These are phyloP conservation scores for Mizuhopecten yessoensis DNA, from an alignment of 1,140 invertebrate species.

Conservation along the genomic window DNA sequence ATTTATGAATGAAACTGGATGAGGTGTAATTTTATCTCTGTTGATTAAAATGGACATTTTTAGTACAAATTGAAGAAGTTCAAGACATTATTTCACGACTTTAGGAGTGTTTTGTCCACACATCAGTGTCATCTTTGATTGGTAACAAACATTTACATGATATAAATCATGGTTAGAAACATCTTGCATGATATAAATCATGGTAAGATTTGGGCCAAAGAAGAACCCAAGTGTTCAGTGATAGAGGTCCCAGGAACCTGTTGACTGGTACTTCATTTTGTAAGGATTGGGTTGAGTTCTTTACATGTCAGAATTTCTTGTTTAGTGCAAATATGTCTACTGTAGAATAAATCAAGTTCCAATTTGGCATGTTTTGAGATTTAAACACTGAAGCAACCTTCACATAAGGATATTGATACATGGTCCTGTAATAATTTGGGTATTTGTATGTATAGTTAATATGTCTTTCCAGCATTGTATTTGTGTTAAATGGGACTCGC, in stretches of 20 bases:
- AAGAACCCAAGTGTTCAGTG: background rate
- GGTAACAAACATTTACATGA: background rate
- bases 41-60: too few species aligned
- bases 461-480: background rate
- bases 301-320: background rate
- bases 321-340: background rate
- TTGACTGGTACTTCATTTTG: background rate
- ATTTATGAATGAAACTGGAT: too few species aligned
- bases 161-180: too few species aligned
- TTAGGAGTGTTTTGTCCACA: background rate
- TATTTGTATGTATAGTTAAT: background rate
- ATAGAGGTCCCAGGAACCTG: background rate
- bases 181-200: too few species aligned
- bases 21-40: too few species aligned
- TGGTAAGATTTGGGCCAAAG: slow-evolving; percentile 19
- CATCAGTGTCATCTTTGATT: background rate
- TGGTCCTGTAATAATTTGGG: background rate
- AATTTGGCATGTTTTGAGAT: background rate
- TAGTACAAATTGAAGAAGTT: too few species aligned
- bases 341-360: background rate
- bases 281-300: background rate
- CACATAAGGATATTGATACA: background rate
- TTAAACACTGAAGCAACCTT: background rate
- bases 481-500: background rate
- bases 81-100: background rate